These are phyloP conservation scores for Acrocephalus scirpaceus DNA, from an alignment of 2,797 vertebrate genomes.

Conservation along the genomic window DNA sequence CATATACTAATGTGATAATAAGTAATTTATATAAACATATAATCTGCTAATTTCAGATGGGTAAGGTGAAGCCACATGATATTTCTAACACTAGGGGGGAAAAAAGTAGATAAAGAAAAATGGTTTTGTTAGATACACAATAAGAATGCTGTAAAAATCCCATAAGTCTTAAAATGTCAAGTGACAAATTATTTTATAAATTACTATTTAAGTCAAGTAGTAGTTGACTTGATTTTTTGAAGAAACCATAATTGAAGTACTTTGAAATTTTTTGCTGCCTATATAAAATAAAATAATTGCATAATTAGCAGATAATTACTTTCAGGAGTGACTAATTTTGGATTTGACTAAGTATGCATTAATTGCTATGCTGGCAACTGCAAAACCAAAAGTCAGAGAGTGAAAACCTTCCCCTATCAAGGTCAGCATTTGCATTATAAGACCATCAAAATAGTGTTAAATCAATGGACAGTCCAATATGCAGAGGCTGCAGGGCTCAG, in stretches of 20 bases:
- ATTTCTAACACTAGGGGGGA: background rate
- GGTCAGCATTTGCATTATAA: slow-evolving; percentile 34
- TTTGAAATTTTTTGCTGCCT: slow-evolving; percentile 28
- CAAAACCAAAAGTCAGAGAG: background rate
- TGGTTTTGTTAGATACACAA: background rate
- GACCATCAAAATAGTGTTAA: background rate
- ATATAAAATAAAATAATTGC: slow-evolving; percentile 75
- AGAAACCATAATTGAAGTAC: slow-evolving; percentile 59
- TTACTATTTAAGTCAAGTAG: slow-evolving; percentile 69
- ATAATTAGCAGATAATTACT: slow-evolving; percentile 69
- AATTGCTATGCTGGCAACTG: background rate
- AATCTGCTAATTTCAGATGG: background rate
- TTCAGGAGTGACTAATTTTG: slow-evolving; percentile 61
- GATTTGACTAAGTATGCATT: slow-evolving; percentile 40
- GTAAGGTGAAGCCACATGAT: background rate
- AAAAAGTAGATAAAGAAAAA: background rate
- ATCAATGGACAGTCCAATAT: background rate
- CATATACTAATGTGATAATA: background rate
- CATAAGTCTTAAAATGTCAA: slow-evolving; percentile 61
- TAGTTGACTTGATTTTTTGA: slow-evolving; percentile 64
- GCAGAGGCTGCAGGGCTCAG: background rate
- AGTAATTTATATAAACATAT: background rate
- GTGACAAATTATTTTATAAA: slow-evolving; percentile 68
- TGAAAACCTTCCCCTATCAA: background rate
- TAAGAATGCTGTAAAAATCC: slow-evolving; percentile 39